These are phyloP conservation scores for Sorex araneus DNA, from an alignment of 2,113 vertebrate species.

Conservation along the genomic window DNA sequence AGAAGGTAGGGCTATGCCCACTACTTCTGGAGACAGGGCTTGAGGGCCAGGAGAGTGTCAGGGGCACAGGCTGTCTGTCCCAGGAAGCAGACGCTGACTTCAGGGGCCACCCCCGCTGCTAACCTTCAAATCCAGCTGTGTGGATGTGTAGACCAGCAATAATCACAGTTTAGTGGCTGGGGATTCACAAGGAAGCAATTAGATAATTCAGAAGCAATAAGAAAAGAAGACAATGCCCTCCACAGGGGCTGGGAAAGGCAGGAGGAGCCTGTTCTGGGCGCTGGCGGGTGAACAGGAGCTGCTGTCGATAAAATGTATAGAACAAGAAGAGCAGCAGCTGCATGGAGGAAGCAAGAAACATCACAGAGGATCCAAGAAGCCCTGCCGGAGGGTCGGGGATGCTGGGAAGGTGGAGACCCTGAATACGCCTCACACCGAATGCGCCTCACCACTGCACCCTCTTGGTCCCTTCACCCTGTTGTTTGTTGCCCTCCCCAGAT, in stretches of 20 bases:
- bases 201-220: background rate
- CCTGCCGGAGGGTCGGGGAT: background rate
- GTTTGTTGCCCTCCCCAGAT: no score
- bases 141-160: background rate
- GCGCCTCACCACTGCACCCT: no score
- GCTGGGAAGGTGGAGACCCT: no score
- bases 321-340: background rate
- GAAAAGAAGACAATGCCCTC: background rate
- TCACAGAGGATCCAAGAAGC: background rate
- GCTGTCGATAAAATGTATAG: background rate
- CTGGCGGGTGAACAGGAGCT: constrained; percentile 32
- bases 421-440: no score
- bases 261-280: background rate
- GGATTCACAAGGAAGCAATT: background rate
- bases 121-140: background rate
- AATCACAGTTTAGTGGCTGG: background rate
- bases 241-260: background rate
- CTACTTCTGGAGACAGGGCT: fast-evolving
- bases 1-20: background rate
- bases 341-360: background rate
- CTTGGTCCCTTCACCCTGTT: no score
- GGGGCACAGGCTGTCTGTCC: background rate
- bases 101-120: background rate
- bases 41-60: background rate
- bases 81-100: background rate